Evolutionary conservation across 2,888 invertebrate genomes (phyloP).

Genomic region (Troides helena): DNA sequence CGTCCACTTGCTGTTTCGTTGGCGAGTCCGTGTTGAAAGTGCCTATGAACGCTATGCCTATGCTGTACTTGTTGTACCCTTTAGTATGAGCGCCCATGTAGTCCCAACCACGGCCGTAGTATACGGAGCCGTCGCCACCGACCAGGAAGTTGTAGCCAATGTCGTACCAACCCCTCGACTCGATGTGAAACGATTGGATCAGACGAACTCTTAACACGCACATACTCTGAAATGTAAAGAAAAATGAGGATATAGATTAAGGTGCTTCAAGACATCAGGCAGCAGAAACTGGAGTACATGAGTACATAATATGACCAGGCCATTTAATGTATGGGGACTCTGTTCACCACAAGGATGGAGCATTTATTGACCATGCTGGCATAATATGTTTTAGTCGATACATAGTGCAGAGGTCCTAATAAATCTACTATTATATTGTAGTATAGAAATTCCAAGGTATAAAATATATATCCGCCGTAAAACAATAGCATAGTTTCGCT

Average conservation of each 20-base stretch:
- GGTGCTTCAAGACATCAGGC: background rate
- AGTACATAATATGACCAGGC: no score
- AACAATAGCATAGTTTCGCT: no score
- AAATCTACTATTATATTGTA: no score
- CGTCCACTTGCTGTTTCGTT: constrained; percentile 75
- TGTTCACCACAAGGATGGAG: no score
- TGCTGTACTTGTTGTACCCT: constrained; percentile 83
- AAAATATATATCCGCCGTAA: no score
- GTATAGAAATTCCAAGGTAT: no score
- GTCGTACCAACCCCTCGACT: constrained; percentile 82
- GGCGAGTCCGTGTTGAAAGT: constrained; percentile 81
- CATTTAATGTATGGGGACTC: no score
- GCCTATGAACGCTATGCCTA: constrained; percentile 87
- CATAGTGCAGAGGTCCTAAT: no score
- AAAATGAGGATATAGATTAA: background rate
- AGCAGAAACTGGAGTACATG: background rate
- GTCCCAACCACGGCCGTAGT: constrained; percentile 88
- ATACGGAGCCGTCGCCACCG: constrained; percentile 88
- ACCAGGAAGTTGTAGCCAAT: constrained; percentile 89
- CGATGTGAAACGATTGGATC: constrained; percentile 86
- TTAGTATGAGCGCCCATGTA: constrained; percentile 85
- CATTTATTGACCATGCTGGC: no score
- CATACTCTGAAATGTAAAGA: constrained; percentile 66
- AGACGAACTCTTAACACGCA: constrained; percentile 81
- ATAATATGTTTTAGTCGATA: no score